These are phyloP conservation scores for Dione vanillae DNA, from an alignment of 2,888 invertebrate species.

Conservation along the genomic window DNA sequence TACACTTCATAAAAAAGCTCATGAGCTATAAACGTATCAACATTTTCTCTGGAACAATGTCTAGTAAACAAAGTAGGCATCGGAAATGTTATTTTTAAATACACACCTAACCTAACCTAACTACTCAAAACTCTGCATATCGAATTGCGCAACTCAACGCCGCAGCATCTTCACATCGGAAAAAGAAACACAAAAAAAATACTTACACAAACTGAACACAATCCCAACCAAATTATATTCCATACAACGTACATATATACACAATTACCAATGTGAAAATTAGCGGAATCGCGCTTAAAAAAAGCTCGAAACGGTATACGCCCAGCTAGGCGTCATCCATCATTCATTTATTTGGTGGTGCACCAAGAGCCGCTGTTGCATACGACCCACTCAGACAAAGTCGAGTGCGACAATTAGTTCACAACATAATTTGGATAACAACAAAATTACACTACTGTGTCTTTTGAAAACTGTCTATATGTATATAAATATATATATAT, in stretches of 20 bases:
- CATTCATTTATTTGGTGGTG: constrained; percentile 8
- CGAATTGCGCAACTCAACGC: no score
- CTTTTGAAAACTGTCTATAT: not conserved
- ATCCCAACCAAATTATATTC: not conserved
- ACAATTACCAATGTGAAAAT: not conserved
- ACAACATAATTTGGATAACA: constrained; percentile 24
- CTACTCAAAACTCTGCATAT: no score
- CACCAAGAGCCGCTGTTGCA: not conserved
- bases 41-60: no score
- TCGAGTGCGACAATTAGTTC: constrained; percentile 24
- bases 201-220: not conserved
- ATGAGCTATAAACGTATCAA: no score
- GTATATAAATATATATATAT: no score
- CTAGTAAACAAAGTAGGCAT: no score
- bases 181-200: no score
- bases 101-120: no score
- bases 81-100: no score
- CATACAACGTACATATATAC: not conserved
- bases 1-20: no score
- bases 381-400: constrained; percentile 24
- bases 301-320: not conserved
- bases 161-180: no score
- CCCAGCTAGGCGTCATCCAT: not conserved
- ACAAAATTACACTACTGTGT: constrained; percentile 2
- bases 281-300: not conserved